Evolutionary conservation across 2,113 vertebrate species (phyloP).

Genomic region (Lanius ludovicianus): DNA sequence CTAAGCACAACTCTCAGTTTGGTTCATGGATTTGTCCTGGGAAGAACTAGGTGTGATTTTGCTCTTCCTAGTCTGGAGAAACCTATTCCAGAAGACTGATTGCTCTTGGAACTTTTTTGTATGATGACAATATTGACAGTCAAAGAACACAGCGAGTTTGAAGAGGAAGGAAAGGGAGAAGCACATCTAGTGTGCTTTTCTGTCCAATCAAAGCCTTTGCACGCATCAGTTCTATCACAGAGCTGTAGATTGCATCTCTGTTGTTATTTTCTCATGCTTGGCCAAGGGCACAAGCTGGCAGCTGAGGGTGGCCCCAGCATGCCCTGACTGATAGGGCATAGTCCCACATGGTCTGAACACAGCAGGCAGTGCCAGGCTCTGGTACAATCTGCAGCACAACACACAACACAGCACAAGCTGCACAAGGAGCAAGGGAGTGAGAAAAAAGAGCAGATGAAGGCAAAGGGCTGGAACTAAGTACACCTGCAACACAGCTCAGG

Average conservation of each 20-base stretch:
- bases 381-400: neutral
- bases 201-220: neutral
- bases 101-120: neutral
- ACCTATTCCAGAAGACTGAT: neutral
- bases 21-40: neutral
- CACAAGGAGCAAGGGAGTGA: neutral
- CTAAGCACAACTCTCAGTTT: neutral
- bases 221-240: neutral
- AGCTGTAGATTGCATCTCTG: neutral
- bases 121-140: neutral
- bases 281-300: neutral
- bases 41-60: neutral
- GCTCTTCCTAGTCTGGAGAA: neutral
- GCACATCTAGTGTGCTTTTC: neutral
- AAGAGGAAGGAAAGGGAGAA: neutral
- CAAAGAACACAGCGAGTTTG: neutral
- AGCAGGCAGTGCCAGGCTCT: neutral
- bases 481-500: neutral
- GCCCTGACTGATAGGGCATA: rapidly evolving
- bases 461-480: neutral
- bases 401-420: rapidly evolving
- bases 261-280: neutral
- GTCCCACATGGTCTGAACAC: neutral
- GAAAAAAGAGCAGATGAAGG: neutral
- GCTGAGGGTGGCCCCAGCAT: neutral